Conservation (phyloP, 2,888 invertebrate genomes). For the Gymnocheta viridis region DNA sequence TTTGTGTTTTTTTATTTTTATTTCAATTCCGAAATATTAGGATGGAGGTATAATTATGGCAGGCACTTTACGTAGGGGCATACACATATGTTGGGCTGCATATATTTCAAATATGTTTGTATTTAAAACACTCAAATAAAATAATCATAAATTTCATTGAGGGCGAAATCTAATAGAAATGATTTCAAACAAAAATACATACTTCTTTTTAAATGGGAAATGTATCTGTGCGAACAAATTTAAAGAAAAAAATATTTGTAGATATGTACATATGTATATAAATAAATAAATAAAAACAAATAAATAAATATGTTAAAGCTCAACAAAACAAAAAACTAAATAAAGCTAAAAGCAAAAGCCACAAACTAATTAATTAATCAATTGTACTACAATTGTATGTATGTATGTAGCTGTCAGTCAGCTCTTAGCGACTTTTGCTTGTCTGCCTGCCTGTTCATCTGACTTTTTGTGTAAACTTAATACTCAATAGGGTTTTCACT, state of each 20-base stretch:
- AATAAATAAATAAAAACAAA: neutral
- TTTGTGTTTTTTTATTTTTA: too few species aligned
- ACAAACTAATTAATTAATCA: conserved; percentile 15
- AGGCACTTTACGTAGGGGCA: too few species aligned
- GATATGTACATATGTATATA: too few species aligned
- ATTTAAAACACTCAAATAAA: neutral
- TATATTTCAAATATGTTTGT: neutral
- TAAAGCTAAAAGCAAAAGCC: neutral
- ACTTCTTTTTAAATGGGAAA: neutral
- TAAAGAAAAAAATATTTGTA: too few species aligned
- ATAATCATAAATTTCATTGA: conserved; percentile 17
- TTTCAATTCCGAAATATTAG: too few species aligned
- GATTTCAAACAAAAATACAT: neutral
- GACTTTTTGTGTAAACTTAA: neutral
- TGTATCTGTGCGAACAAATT: too few species aligned
- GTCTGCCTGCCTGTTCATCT: neutral
- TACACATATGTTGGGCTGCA: neutral
- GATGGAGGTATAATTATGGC: too few species aligned
- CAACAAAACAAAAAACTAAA: neutral
- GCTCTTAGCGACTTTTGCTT: neutral
- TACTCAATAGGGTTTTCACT: too few species aligned
- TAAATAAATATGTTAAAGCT: neutral
- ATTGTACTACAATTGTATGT: conserved; percentile 1
- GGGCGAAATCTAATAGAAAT: neutral
- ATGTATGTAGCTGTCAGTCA: conserved; percentile 16